Percentiles rank a stretch among this genome's conserved stretches.
These are phyloP conservation scores for Meriones psammophilus DNA, from an alignment of 2,797 vertebrate species.

Conservation along the genomic window DNA sequence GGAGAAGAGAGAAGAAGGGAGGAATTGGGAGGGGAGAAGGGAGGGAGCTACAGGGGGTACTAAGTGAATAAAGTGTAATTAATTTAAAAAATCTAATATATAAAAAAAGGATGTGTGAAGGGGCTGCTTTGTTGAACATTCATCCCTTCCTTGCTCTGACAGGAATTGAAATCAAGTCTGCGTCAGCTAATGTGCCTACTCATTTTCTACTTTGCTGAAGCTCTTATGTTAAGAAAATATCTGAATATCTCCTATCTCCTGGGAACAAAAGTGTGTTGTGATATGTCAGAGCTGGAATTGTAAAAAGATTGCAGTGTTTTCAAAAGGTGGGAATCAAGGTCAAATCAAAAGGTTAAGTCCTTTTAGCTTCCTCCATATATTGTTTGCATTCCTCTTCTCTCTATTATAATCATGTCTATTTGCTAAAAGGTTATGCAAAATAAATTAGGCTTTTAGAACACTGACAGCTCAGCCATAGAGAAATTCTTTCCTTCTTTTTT, in stretches of 20 bases:
- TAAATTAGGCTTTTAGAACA: constrained; percentile 85
- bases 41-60: no score
- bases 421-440: constrained; percentile 85
- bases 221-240: constrained; percentile 79
- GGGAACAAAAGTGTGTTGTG: constrained; percentile 76
- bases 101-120: constrained; percentile 40
- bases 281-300: constrained; percentile 76
- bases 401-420: constrained; percentile 81
- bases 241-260: constrained; percentile 76
- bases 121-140: constrained; percentile 39
- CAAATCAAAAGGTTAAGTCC: constrained; percentile 80
- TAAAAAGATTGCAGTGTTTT: constrained; percentile 78
- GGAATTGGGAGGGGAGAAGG: no score
- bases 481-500: constrained; percentile 66
- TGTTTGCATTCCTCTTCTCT: constrained; percentile 78
- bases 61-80: no score
- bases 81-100: neutral
- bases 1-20: no score
- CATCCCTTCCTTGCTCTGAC: constrained; percentile 32
- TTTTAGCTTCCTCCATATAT: constrained; percentile 74
- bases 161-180: constrained; percentile 69
- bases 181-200: constrained; percentile 73
- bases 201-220: constrained; percentile 77
- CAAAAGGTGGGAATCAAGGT: constrained; percentile 79
- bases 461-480: constrained; percentile 81